Evolutionary conservation across 2,113 vertebrate genomes (phyloP), one percentile per base, ranked within the genome.

Genomic region (Rhodinocichla rosea): DNA sequence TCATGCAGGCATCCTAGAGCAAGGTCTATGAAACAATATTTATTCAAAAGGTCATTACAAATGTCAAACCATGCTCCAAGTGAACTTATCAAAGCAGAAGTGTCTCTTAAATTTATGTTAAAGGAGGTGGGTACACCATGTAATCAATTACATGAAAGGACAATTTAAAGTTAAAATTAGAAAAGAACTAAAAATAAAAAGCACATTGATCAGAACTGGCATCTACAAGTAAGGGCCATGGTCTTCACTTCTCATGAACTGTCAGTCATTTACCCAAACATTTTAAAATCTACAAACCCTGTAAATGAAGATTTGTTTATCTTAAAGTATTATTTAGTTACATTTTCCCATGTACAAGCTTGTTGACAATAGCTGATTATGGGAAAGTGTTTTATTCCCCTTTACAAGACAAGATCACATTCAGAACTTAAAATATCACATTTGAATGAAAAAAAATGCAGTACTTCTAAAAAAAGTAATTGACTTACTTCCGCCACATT

Each of bases 401-500:
- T 90, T 63, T 70, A 71, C 15, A 90, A 90, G 45, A 79, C 7
- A 37, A 14, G 24, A 71, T 67, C 4, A 8, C 53, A 62, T 75
- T 94, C 70, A 83, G 42, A 91, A 52, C 30, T 86, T 85, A 64
- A 91, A 92, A 74, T 77, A 93, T 6, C 56, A 67, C 50, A 44
- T 85, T 91, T 90, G 33, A 92, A 67, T 59, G 35, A 60, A 68
- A 73, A 89, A 84, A 69, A 84, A 68, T 33, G 30, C 27, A 69
- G 20, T 30, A 57, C 28, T 86, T 94, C 28, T n/a, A 77, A 86
- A 83, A 55, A 92, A 75, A 21, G 35, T 50, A 35, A 71, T 30
- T 57, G 40, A 98, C 99, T 99, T 98, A 99, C 99, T 99, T 99
- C 95, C 99, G 97, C 99, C 99, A 99, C 98, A 99, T 99, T 77